Conservation (phyloP, 2,888 invertebrate genomes). For the Ernsta delagoae region DNA sequence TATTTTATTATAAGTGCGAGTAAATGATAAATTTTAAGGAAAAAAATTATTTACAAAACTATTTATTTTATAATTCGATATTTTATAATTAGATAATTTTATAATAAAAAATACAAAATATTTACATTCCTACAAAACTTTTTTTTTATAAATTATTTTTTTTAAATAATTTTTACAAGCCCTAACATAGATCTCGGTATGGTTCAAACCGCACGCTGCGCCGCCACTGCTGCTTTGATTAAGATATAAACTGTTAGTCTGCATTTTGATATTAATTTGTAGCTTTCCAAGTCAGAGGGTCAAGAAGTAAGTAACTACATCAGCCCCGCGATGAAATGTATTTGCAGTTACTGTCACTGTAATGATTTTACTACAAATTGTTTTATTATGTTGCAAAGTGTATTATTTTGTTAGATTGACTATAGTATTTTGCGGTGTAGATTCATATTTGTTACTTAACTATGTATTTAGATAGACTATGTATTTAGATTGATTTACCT, state of each 20-base stretch:
- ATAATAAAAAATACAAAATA: too few relatives aligned
- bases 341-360: not conserved
- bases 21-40: too few relatives aligned
- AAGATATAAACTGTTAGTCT: conserved; percentile 33
- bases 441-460: too few relatives aligned
- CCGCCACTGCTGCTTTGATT: conserved; percentile 28
- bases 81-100: too few relatives aligned
- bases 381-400: not conserved
- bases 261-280: conserved; percentile 31
- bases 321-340: conserved; percentile 1
- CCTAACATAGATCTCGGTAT: conserved; percentile 14
- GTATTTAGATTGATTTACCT: too few relatives aligned
- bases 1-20: too few relatives aligned
- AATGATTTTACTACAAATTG: not conserved
- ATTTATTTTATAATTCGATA: too few relatives aligned
- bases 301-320: not conserved
- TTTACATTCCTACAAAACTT: not conserved
- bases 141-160: not conserved
- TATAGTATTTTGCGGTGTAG: too few relatives aligned
- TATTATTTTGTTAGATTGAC: not conserved
- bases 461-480: too few relatives aligned
- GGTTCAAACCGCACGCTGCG: conserved; percentile 12
- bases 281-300: conserved; percentile 33
- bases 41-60: too few relatives aligned
- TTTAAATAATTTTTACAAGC: not conserved